A percentile compares a stretch with the other conserved stretches of the same genome.
Evolutionary conservation across 2,888 invertebrate species (phyloP).

Genomic region (Hirtodrosophila duncani): DNA sequence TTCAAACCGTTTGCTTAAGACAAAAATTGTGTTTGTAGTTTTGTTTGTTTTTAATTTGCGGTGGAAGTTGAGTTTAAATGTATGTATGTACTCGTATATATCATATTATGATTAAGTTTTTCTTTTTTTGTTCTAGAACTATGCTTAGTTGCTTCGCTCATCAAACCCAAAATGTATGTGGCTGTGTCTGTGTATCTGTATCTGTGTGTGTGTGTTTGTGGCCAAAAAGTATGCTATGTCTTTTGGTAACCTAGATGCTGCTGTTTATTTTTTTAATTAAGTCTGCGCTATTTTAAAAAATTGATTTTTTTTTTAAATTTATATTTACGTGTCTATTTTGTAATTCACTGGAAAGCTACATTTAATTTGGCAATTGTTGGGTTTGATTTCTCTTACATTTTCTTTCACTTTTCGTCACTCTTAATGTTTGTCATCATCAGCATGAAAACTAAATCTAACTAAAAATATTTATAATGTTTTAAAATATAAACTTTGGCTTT

Average conservation of each 20-base stretch:
- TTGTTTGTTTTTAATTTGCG: constrained; percentile 52
- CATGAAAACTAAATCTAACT: constrained; percentile 62
- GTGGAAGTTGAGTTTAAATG: constrained; percentile 69
- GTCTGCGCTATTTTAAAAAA: constrained; percentile 50
- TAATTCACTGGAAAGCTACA: constrained; percentile 77
- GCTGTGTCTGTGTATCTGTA: constrained; percentile 5
- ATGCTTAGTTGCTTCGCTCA: constrained; percentile 48
- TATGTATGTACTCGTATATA: constrained; percentile 42
- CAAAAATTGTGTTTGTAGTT: constrained; percentile 61
- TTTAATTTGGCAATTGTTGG: constrained; percentile 79
- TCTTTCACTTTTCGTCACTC: constrained; percentile 13
- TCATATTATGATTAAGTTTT: constrained; percentile 51
- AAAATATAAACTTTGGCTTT: constrained; percentile 77
- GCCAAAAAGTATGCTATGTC: constrained; percentile 58
- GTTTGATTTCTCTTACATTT: constrained; percentile 68
- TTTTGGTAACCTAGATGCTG: constrained; percentile 53
- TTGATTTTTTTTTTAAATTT: constrained; percentile 46
- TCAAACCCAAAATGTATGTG: constrained; percentile 59
- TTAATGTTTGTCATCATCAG: constrained; percentile 37
- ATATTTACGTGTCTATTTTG: constrained; percentile 62
- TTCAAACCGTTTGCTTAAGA: constrained; percentile 62
- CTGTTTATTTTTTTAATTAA: constrained; percentile 30
- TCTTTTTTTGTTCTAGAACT: constrained; percentile 48
- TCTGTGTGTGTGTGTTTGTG: constrained; percentile 23
- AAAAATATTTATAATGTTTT: constrained; percentile 48